Percentiles rank a stretch among this genome's conserved stretches.
These are phyloP conservation scores for Neolamprologus modestus DNA, from an alignment of 2,113 vertebrate genomes.

Conservation along the genomic window DNA sequence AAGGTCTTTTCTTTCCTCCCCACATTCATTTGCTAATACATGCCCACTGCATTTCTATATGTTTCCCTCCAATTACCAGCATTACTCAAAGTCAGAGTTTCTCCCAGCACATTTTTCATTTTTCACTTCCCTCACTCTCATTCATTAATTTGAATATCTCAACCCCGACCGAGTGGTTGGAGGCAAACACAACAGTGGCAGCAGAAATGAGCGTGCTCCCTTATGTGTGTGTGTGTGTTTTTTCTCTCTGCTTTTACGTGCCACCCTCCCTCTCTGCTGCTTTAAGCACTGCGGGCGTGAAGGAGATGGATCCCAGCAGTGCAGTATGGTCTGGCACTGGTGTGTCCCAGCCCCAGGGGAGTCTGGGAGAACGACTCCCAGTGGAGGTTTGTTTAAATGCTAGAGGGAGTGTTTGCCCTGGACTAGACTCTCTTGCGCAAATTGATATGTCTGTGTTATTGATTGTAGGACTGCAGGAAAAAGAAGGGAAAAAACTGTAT, in stretches of 20 bases:
- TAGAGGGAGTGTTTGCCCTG: conserved; percentile 61
- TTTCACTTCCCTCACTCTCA: conserved; percentile 56
- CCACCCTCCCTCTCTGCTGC: neutral
- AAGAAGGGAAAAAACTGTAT: neutral
- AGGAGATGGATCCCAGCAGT: conserved; percentile 47
- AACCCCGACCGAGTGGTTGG: conserved; percentile 12
- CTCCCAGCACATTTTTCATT: conserved; percentile 59
- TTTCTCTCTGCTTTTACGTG: neutral
- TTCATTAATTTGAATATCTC: conserved; percentile 68
- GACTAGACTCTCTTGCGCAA: conserved; percentile 41
- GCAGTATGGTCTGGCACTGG: conserved; percentile 25
- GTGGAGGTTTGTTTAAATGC: conserved; percentile 66
- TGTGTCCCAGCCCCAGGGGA: conserved; percentile 52
- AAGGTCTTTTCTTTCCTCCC: neutral
- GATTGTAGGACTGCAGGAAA: conserved; percentile 36
- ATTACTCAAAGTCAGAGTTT: conserved; percentile 69
- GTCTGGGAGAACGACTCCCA: conserved; percentile 63
- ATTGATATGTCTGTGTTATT: conserved; percentile 67
- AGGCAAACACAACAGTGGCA: conserved; percentile 30
- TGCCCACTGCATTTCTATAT: conserved; percentile 56
- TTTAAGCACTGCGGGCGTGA: conserved; percentile 13
- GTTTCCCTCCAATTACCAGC: conserved; percentile 67
- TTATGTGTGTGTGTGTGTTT: conserved; percentile 7
- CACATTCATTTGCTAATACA: conserved; percentile 58
- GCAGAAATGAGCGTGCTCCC: conserved; percentile 3